Conservation (phyloP, 2,797 vertebrate species). For the Poecilia picta region DNA sequence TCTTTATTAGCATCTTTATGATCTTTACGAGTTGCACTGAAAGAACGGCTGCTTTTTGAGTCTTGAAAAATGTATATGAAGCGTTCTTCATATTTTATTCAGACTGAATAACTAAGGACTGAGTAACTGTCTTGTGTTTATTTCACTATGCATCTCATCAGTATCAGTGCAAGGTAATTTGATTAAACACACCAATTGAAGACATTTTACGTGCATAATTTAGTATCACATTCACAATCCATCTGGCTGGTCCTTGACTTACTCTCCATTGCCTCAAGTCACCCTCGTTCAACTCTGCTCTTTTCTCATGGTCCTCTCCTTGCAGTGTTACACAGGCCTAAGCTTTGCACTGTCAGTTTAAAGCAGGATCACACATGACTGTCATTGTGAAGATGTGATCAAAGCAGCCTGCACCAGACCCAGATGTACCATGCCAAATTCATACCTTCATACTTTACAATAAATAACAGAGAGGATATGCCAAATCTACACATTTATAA, state of each 20-base stretch:
- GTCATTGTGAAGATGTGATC: slow-evolving; percentile 72
- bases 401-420: slow-evolving; percentile 61
- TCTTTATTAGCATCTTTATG: background rate
- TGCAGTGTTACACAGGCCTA: slow-evolving; percentile 57
- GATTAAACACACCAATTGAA: slow-evolving; percentile 41
- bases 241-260: slow-evolving; percentile 52
- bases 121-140: slow-evolving; percentile 7
- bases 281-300: slow-evolving; percentile 59
- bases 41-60: background rate
- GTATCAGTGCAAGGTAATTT: slow-evolving; percentile 28
- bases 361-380: slow-evolving; percentile 67
- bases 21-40: background rate
- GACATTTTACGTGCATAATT: slow-evolving; percentile 60
- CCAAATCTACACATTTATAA: slow-evolving; percentile 70
- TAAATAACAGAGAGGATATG: slow-evolving; percentile 55
- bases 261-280: slow-evolving; percentile 55
- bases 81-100: slow-evolving; percentile 16
- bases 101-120: slow-evolving; percentile 32
- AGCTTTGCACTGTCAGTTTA: slow-evolving; percentile 69
- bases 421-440: slow-evolving; percentile 61
- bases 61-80: background rate
- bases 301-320: slow-evolving; percentile 60
- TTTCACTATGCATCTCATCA: slow-evolving; percentile 37
- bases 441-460: slow-evolving; percentile 58
- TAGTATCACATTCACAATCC: slow-evolving; percentile 52